phyloP scores from a whole-genome alignment of 2,888 invertebrate genomes.

The Acanthosoma haemorrhoidale region DNA sequence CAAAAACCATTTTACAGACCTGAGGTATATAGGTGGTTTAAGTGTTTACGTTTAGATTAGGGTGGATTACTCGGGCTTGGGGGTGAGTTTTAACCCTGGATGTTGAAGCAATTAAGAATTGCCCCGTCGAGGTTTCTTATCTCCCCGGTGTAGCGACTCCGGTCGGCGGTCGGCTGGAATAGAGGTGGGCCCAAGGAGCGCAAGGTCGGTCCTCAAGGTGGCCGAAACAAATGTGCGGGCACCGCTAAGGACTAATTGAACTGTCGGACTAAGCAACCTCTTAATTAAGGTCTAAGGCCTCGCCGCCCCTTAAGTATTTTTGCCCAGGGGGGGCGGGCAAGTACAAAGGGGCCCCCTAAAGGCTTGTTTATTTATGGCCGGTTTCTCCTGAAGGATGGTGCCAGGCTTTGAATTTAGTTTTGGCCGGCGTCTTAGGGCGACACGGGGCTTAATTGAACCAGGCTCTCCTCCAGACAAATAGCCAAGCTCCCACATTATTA shows the following conservation, averaged over 20 bases:
- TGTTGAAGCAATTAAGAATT: background rate
- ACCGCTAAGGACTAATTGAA: slow-evolving; percentile 37
- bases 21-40: too few species aligned
- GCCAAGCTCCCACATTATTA: slow-evolving; percentile 23
- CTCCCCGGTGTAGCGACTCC: background rate
- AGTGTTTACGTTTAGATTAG: too few species aligned
- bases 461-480: slow-evolving; percentile 27
- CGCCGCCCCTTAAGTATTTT: slow-evolving; percentile 37
- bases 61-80: too few species aligned
- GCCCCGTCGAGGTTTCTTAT: background rate
- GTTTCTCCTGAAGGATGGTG: slow-evolving; percentile 41
- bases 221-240: slow-evolving; percentile 37
- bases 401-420: slow-evolving; percentile 41
- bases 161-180: background rate
- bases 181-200: background rate
- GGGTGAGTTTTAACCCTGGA: too few species aligned
- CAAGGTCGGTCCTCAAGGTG: slow-evolving; percentile 19
- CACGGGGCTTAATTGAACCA: slow-evolving; percentile 36
- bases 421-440: slow-evolving; percentile 38
- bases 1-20: too few species aligned
- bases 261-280: slow-evolving; percentile 38
- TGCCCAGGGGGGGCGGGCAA: slow-evolving; percentile 33
- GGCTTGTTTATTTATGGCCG: slow-evolving; percentile 41
- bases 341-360: slow-evolving; percentile 37
- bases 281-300: slow-evolving; percentile 38